Evolutionary conservation across 2,113 vertebrate species (phyloP).

Genomic region (Eonycteris spelaea): DNA sequence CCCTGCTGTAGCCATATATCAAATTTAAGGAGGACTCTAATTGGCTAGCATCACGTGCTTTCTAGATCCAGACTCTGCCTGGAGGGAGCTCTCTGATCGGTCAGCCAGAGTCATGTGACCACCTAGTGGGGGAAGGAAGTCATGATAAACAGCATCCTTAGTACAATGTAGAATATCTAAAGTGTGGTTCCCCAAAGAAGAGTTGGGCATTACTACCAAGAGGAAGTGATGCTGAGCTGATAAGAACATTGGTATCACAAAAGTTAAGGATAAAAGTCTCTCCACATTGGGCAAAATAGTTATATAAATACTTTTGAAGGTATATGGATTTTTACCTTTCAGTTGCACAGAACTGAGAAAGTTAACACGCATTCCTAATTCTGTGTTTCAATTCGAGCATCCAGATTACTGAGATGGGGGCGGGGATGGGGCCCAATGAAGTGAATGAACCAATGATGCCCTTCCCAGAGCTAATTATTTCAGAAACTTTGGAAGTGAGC

Average conservation of each 20-base stretch:
- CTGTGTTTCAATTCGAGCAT: background rate
- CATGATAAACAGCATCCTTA: background rate
- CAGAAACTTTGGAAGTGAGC: conserved; percentile 45
- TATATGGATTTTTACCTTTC: background rate
- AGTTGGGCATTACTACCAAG: background rate
- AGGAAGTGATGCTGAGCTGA: background rate
- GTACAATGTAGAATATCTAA: background rate
- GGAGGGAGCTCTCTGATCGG: background rate
- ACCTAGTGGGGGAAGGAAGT: rapidly evolving
- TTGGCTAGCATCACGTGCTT: background rate
- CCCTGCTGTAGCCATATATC: too few species aligned
- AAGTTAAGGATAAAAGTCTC: background rate
- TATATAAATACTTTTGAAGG: background rate
- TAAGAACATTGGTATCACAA: background rate
- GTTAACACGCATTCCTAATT: background rate
- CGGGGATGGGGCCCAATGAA: background rate
- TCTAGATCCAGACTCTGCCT: background rate
- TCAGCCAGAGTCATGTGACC: background rate
- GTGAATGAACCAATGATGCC: background rate
- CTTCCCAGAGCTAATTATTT: conserved; percentile 47
- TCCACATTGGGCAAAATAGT: background rate
- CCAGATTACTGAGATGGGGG: background rate
- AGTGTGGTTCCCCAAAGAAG: background rate
- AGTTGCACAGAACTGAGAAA: background rate
- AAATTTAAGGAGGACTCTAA: background rate